phyloP scores from a whole-genome alignment of 1,140 invertebrate genomes.

The Hirudo medicinalis region DNA sequence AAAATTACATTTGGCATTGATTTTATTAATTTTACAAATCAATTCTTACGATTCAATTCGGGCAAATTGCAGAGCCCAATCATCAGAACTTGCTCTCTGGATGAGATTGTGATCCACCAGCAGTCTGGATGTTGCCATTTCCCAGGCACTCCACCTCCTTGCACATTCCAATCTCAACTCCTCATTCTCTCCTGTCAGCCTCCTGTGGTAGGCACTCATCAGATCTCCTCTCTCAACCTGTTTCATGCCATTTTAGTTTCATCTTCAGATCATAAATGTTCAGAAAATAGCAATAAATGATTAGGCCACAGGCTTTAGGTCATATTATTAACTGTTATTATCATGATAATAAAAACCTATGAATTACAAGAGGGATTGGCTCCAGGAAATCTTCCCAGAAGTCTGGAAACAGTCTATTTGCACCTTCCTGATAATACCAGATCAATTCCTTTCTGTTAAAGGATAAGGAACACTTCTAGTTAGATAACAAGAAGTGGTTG shows the following conservation, averaged over 20 bases:
- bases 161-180: constrained; percentile 29
- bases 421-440: constrained; percentile 42
- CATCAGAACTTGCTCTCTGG: constrained; percentile 28
- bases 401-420: constrained; percentile 36
- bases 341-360: not conserved
- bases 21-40: not conserved
- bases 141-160: constrained; percentile 37
- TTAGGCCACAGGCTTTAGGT: not conserved
- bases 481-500: no score
- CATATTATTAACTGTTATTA: no score
- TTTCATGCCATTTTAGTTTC: not conserved
- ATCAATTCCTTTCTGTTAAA: constrained; percentile 31
- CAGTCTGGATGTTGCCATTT: constrained; percentile 35
- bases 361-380: constrained; percentile 35
- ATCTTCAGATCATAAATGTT: no score
- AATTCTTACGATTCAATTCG: constrained; percentile 31
- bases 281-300: no score
- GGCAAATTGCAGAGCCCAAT: constrained; percentile 37
- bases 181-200: constrained; percentile 33
- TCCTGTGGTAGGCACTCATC: constrained; percentile 36
- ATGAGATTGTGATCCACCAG: constrained; percentile 29
- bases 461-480: no score
- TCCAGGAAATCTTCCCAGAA: constrained; percentile 35
- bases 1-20: not conserved
- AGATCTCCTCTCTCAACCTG: constrained; percentile 34